Base-by-base conservation (phyloP, 2,113 vertebrate genomes). In the Heliornis fulica region DNA sequence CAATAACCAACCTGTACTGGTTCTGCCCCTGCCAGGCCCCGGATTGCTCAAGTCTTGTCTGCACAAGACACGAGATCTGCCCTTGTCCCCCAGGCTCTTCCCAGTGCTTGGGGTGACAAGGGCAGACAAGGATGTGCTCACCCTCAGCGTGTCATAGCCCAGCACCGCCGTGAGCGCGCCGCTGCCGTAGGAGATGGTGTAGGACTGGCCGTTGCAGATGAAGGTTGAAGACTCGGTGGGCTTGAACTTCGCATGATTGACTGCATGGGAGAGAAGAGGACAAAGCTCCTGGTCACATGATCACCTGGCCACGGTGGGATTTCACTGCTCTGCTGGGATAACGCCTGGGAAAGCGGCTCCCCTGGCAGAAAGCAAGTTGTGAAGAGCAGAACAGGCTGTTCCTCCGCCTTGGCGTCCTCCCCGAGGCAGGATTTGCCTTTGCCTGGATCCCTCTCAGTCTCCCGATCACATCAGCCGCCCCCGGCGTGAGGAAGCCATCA, bases 121-220 rank as follows among this genome's bases (percentile, higher is more conserved):
- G 38, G 3, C 0, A 8, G 66, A 1, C 0, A 0, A 0, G 36
- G 64, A 7, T 3, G 10, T 9, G 79, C 97, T 97, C 93, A 98
- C 98, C 4, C 18, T 79, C 61, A 98, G 54, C 1, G 98, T 98
- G 93, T 98, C 98, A 0, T 89, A 97, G 85, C 98, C 98, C 13
- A 98, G 77, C 51, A 92, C 13, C 25, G 98, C 88, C 0, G 91
- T 92, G 63, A 98, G 91, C 6, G 84, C 46, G 25, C 98, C 98
- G 0, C 96, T 98, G 88, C 98, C 98, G 0, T 98, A 98, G 60
- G 90, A 77, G 74, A 98, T 50, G 25, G 51, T 95, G 83, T 88
- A 97, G 50, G 90, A 83, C 85, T 80, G 93, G 7, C 79, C 75
- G 0, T 68, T 6, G 61, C 76, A 50, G 46, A 3, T 23, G 64